These are phyloP conservation scores for Actinostola sp. DNA, from an alignment of 92 coral and sea anemone species.

Conservation along the genomic window DNA sequence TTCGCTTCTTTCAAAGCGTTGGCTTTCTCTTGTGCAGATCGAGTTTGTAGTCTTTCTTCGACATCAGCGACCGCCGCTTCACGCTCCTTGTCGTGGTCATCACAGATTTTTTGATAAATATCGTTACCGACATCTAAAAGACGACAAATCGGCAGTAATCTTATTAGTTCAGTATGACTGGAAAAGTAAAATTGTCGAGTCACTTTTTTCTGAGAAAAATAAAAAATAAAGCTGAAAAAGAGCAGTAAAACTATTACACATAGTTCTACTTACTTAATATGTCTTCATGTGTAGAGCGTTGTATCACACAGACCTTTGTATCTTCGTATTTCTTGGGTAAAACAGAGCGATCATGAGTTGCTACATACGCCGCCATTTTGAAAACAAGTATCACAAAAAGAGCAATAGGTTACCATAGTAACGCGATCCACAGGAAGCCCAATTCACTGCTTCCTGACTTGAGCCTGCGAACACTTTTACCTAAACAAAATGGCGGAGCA, in stretches of 20 bases:
- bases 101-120: constrained; percentile 78
- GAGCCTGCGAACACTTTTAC: constrained; percentile 15
- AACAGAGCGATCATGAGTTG: constrained; percentile 89
- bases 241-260: background rate
- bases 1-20: constrained; percentile 81
- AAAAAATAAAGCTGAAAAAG: constrained; percentile 3
- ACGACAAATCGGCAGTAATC: background rate
- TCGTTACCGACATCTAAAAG: constrained; percentile 71
- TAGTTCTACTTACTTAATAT: constrained; percentile 65
- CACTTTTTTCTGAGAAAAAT: background rate
- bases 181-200: background rate
- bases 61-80: constrained; percentile 69
- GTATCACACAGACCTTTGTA: constrained; percentile 68
- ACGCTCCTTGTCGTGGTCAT: constrained; percentile 69
- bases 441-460: background rate
- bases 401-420: constrained; percentile 25
- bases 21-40: constrained; percentile 78
- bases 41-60: constrained; percentile 63
- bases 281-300: constrained; percentile 86
- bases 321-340: constrained; percentile 71
- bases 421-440: constrained; percentile 46
- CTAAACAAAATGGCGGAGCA: constrained; percentile 68
- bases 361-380: constrained; percentile 94
- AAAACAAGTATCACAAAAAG: constrained; percentile 11
- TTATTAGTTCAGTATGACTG: too few relatives aligned